Conservation (phyloP, 2,797 vertebrate species). For the Rhynchonycteris naso region DNA sequence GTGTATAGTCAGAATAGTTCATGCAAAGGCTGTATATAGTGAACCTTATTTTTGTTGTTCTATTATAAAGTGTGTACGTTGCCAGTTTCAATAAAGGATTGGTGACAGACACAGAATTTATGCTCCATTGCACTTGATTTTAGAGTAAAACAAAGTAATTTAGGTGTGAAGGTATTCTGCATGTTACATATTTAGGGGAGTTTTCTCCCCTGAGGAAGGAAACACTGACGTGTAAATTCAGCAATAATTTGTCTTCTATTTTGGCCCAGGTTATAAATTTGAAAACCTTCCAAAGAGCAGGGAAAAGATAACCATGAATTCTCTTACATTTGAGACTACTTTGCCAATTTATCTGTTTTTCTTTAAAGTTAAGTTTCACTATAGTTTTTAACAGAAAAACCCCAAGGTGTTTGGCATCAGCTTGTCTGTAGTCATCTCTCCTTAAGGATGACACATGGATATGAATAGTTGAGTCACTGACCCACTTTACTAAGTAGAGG, state of each 20-base stretch:
- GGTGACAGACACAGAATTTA: slow-evolving; percentile 86
- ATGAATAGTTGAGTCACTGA: slow-evolving; percentile 47
- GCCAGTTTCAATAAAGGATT: slow-evolving; percentile 93
- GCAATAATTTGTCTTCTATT: neutral
- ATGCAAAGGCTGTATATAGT: slow-evolving; percentile 88
- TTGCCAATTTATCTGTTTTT: neutral
- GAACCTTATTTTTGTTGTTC: slow-evolving; percentile 88
- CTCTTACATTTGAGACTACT: neutral
- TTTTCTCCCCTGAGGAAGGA: slow-evolving; percentile 70
- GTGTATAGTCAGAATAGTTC: slow-evolving; percentile 89
- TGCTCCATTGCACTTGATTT: slow-evolving; percentile 80
- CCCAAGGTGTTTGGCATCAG: neutral
- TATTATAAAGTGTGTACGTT: slow-evolving; percentile 90
- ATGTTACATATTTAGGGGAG: slow-evolving; percentile 60
- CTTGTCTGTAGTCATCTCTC: neutral
- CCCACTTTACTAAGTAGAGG: slow-evolving; percentile 53
- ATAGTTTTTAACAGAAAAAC: neutral
- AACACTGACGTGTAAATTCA: slow-evolving; percentile 43
- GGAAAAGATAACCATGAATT: neutral
- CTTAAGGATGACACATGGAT: slow-evolving; percentile 12
- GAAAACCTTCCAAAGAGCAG: neutral
- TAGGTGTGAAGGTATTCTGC: slow-evolving; percentile 54
- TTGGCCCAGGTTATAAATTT: neutral
- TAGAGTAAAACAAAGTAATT: slow-evolving; percentile 77
- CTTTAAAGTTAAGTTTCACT: neutral